Evolutionary conservation across 92 coral and sea anemone genomes (phyloP).

Genomic region (Palythoa grandiflora): DNA sequence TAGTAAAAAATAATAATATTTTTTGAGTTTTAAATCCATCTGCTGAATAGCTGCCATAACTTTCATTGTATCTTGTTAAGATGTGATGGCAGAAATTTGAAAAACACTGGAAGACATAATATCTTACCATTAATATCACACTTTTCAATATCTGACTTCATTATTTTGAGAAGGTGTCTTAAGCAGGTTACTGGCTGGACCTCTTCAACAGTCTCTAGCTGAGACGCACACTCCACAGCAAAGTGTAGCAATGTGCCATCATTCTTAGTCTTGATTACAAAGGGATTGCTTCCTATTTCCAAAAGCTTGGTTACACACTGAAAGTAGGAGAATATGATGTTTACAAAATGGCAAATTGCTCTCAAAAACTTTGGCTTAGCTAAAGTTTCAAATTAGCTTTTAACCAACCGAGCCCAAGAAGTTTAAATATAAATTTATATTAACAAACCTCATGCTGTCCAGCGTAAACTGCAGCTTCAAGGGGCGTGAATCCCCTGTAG

Average conservation of each 20-base stretch:
- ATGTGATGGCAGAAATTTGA: neutral
- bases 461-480: constrained; percentile 84
- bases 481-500: constrained; percentile 64
- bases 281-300: constrained; percentile 75
- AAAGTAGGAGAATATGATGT: neutral
- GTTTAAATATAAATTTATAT: neutral
- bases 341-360: too few relatives aligned
- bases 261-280: constrained; percentile 56
- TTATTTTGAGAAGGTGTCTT: constrained; percentile 63
- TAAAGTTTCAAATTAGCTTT: too few relatives aligned
- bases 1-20: too few relatives aligned
- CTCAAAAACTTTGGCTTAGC: too few relatives aligned
- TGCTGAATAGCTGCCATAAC: too few relatives aligned
- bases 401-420: neutral
- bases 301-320: constrained; percentile 84
- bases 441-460: constrained; percentile 84
- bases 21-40: too few relatives aligned
- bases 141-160: constrained; percentile 64
- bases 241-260: constrained; percentile 90
- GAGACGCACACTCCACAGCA: constrained; percentile 88
- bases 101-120: neutral
- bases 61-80: too few relatives aligned
- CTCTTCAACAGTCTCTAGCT: constrained; percentile 42
- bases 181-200: constrained; percentile 49
- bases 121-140: constrained; percentile 73